These are phyloP conservation scores for Hypena proboscidalis DNA, from an alignment of 2,888 invertebrate genomes.

Conservation along the genomic window DNA sequence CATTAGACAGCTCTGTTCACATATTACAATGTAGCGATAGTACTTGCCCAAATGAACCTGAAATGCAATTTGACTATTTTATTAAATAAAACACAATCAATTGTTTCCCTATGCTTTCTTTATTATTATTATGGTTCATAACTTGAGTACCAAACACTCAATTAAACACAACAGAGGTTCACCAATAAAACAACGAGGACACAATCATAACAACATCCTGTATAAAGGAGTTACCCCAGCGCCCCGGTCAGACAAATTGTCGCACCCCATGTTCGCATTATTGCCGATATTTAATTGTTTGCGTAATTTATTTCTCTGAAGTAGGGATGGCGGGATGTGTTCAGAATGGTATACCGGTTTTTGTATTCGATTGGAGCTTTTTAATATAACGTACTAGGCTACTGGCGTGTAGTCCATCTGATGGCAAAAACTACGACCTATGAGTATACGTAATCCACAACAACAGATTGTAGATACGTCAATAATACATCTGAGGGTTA, in stretches of 20 bases:
- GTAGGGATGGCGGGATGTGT: constrained; percentile 48
- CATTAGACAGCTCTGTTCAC: too few species aligned
- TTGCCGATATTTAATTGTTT: constrained; percentile 86
- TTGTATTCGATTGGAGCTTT: too few species aligned
- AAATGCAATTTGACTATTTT: neutral
- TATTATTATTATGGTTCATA: too few species aligned
- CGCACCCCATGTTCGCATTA: constrained; percentile 84
- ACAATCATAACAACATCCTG: constrained; percentile 40
- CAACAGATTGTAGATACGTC: too few species aligned
- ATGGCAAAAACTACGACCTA: too few species aligned
- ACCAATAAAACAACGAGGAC: constrained; percentile 3
- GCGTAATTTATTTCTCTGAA: constrained; percentile 83
- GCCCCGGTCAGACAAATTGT: constrained; percentile 83
- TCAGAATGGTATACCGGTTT: constrained; percentile 48
- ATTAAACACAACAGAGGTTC: neutral
- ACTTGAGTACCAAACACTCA: neutral
- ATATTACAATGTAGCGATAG: too few species aligned
- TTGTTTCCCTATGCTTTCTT: neutral
- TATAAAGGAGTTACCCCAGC: constrained; percentile 64
- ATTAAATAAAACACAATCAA: neutral
- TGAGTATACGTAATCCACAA: too few species aligned
- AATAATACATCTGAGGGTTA: too few species aligned
- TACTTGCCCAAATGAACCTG: too few species aligned
- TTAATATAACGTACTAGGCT: too few species aligned
- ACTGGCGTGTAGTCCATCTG: too few species aligned